Evolutionary conservation across 2,113 vertebrate species (phyloP).

Genomic region (Ancistrus triradiatus): DNA sequence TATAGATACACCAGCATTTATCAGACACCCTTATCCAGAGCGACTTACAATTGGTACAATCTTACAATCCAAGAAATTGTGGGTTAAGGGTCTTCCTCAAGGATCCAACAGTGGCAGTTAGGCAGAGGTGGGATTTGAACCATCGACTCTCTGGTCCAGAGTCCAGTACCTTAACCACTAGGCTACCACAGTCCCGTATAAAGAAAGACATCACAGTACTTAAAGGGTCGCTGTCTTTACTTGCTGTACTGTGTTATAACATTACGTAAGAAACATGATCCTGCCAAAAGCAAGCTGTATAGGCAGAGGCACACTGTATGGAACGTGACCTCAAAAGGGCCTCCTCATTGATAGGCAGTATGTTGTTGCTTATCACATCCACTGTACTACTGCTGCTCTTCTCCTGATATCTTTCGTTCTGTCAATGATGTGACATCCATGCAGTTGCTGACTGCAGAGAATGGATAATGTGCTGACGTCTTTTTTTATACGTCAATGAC

Average conservation of each 20-base stretch:
- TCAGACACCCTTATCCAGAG: no score
- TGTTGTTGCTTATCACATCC: not conserved
- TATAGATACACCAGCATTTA: no score
- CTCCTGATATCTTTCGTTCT: not conserved
- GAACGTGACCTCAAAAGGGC: not conserved
- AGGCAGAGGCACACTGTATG: not conserved
- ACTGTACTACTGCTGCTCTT: not conserved
- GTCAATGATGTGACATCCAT: not conserved
- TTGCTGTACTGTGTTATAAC: not conserved
- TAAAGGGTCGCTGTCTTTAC: not conserved
- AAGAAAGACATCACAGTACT: not conserved
- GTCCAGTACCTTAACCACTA: no score
- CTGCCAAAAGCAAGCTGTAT: not conserved
- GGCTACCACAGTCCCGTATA: no score
- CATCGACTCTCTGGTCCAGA: no score
- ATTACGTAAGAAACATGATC: constrained; percentile 4
- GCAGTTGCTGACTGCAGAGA: not conserved
- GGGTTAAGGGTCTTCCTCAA: no score
- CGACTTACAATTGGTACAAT: no score
- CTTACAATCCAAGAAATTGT: no score
- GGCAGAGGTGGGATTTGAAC: no score
- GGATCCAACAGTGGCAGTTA: no score
- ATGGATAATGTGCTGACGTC: not conserved
- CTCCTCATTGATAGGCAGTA: not conserved
- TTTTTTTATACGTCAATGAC: not conserved